These are phyloP conservation scores for Rhabdomys dilectus DNA, from an alignment of 2,113 vertebrate species.

Conservation along the genomic window DNA sequence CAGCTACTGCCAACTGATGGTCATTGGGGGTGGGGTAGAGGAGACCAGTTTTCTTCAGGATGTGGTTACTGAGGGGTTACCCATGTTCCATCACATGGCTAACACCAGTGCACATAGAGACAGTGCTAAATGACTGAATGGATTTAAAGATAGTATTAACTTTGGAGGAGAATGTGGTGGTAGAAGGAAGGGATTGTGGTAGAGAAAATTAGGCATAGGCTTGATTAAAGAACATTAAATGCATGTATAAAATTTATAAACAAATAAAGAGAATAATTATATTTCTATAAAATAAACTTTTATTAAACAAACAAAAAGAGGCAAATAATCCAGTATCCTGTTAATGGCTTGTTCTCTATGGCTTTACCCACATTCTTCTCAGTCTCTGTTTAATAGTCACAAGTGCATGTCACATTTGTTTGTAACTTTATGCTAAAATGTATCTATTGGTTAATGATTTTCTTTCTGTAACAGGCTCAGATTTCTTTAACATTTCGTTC, in stretches of 20 bases:
- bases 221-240: neutral
- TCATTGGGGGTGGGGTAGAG: too few species aligned
- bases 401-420: neutral
- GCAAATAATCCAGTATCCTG: neutral
- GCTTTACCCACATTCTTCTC: neutral
- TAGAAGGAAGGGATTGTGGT: neutral
- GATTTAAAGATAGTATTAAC: neutral
- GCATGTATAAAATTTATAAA: neutral
- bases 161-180: neutral
- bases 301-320: neutral
- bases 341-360: neutral
- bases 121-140: neutral
- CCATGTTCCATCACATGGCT: neutral
- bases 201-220: neutral
- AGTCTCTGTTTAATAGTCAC: neutral
- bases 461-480: neutral
- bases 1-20: neutral
- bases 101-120: neutral
- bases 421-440: neutral
- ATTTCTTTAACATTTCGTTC: constrained; percentile 3
- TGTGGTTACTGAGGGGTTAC: neutral
- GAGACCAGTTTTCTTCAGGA: neutral
- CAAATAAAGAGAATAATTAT: neutral
- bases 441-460: neutral
- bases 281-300: neutral